These are phyloP conservation scores for Helarctos malayanus DNA, from an alignment of 2,797 vertebrate species.

Conservation along the genomic window DNA sequence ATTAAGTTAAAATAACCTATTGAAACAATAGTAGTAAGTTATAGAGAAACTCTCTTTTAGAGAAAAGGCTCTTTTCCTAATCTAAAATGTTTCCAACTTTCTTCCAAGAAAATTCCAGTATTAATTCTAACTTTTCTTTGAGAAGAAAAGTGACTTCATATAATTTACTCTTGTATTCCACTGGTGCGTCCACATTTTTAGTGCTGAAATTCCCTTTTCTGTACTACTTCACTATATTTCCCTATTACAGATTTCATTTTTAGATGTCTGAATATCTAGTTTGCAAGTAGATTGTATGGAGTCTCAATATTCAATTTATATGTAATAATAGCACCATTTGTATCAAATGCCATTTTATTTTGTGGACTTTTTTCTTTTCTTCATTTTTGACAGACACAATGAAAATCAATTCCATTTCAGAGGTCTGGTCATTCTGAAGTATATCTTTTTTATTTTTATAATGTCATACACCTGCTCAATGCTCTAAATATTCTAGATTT, in stretches of 20 bases:
- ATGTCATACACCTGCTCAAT: background rate
- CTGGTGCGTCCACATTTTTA: background rate
- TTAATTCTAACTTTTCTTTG: background rate
- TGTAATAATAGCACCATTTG: constrained; percentile 60
- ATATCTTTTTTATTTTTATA: background rate
- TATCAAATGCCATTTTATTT: constrained; percentile 57
- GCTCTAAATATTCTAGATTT: constrained; percentile 52
- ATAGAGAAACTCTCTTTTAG: background rate
- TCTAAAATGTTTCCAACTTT: constrained; percentile 31
- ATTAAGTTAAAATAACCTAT: constrained; percentile 53
- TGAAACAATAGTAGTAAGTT: constrained; percentile 9
- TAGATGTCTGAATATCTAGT: constrained; percentile 40
- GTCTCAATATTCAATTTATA: constrained; percentile 60
- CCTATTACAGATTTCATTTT: constrained; percentile 64
- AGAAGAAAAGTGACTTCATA: background rate
- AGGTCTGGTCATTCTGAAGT: background rate
- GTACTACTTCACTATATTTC: background rate
- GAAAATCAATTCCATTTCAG: constrained; percentile 60
- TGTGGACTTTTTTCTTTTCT: background rate
- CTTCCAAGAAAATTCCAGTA: constrained; percentile 26
- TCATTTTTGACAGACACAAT: constrained; percentile 45
- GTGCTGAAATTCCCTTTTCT: constrained; percentile 29
- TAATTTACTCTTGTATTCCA: constrained; percentile 39
- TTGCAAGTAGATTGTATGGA: constrained; percentile 52
- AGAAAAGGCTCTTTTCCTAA: constrained; percentile 28